Conservation (phyloP, 2,113 vertebrate genomes). For the Bothrops jararaca region DNA sequence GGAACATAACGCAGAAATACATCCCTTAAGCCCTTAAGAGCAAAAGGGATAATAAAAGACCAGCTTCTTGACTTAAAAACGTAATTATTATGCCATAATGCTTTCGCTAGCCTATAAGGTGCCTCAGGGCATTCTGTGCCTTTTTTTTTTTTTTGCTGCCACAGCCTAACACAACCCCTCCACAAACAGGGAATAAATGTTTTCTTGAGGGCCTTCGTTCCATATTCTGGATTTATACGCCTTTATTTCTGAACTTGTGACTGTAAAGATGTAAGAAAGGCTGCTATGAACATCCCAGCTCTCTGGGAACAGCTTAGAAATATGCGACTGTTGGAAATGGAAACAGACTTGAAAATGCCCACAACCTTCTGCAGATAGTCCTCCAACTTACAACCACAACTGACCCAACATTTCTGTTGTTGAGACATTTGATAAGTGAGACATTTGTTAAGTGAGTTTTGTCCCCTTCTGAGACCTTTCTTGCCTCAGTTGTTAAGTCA, state of each 20-base stretch:
- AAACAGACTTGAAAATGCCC: neutral
- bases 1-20: neutral
- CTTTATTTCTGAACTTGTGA: neutral
- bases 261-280: neutral
- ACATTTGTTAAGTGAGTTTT: too few species aligned
- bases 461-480: too few species aligned
- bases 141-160: neutral
- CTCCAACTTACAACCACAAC: too few species aligned
- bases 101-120: neutral
- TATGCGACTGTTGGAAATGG: neutral
- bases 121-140: neutral
- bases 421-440: too few species aligned
- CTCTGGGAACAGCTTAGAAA: neutral
- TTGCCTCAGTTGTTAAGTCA: too few species aligned
- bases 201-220: neutral
- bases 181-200: neutral
- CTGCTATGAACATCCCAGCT: neutral
- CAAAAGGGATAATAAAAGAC: neutral
- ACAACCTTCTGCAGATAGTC: neutral
- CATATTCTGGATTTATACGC: neutral
- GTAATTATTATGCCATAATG: too few species aligned
- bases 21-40: neutral
- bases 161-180: neutral
- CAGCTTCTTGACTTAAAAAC: neutral
- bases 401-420: too few species aligned